Evolutionary conservation across 1,140 invertebrate species (phyloP), one percentile per base, ranked within the genome.

Genomic region (Maniola jurtina): DNA sequence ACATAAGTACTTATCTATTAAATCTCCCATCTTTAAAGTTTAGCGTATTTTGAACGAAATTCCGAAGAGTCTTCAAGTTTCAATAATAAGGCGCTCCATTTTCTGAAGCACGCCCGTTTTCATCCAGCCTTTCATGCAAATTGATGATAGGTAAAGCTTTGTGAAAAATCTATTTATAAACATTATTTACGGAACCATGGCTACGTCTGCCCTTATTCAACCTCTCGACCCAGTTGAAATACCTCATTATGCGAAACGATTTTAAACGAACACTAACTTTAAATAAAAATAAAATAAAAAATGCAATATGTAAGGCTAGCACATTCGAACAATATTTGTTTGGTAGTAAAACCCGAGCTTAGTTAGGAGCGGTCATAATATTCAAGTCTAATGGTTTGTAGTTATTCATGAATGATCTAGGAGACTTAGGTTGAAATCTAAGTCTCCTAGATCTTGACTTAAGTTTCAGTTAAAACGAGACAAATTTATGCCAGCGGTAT

Each of bases 101-200:
- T 67, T 67, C 58, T 34, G 42, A 48, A 67, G 65, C 52, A 57
- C 59, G 65, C 25, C 35, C 45, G 60, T 45, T 56, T 61, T 57
- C 33, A 16, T 57, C 35, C 65, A 9, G 36, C 59, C 14, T 67
- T 62, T 67, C 57, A 62, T 67, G 59, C 36, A 61, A 67, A 67
- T 62, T 54, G 33, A 60, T 42, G 64, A 59, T 16, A 54, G 36
- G 64, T 54, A 52, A 34, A n/a, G 34, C 45, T 62, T 33, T 57
- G 35, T 47, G 59, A 62, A 50, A 60, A 66, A 54, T 60, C 13
- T 25, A 52, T 66, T 54, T 25, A 52, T 66, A 60, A 38, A 52
- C 57, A 66, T 60, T 66, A 60, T 54, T 5, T 34, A 45, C 38
- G 15, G 62, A 64, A 50, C 47, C 62, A 42, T 57, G 42, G 54